Base-by-base conservation (phyloP, 1,140 invertebrate genomes). In the Zelostemma sp. region DNA sequence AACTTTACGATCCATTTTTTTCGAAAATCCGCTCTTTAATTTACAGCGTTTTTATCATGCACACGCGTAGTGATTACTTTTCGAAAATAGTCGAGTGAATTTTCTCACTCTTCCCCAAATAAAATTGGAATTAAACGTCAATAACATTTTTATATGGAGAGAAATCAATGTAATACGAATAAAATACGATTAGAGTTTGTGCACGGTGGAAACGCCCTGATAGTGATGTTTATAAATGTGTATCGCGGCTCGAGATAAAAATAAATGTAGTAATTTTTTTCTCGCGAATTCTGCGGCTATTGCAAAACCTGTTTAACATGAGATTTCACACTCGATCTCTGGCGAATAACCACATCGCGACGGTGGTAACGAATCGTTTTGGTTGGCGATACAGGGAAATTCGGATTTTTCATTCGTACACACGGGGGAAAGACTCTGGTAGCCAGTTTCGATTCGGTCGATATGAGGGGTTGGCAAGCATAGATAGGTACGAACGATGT, bases 381-480 rank as follows among this genome's bases (percentile, higher is more conserved):
- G 59, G 51, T 67, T 47, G 49, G 60, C 60, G 43, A 41, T 45
- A 59, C 69, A 58, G 60, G 69, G 43, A 72, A 72, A 70, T 60
- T 70, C 68, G 68, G 58, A 68, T 70, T 70, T 74, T 74, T 74
- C 61, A 70, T 74, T 68, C 50, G 60, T 14, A 9, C n/a, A 41
- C 16, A 14, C 12, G 28, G 31, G 33, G n/a, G 15, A 14, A 41
- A 25, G 35, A 62, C 72, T 50, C 25, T 45, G 61, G 63, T 60
- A 73, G 72, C 65, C 72, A 66, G 65, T 73, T 72, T 61, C 68
- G 58, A 64, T 55, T 72, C 61, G 78, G 75, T 83, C 80, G 79
- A 83, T 83, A 83, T 76, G 75, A 58, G 58, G 72, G 72, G 65
- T 74, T 73, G 73, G 75, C 75, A 75, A 64, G 66, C 63, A 64